These are phyloP conservation scores for Alentia gelatinosa DNA, from an alignment of 2,888 invertebrate species.

Conservation along the genomic window DNA sequence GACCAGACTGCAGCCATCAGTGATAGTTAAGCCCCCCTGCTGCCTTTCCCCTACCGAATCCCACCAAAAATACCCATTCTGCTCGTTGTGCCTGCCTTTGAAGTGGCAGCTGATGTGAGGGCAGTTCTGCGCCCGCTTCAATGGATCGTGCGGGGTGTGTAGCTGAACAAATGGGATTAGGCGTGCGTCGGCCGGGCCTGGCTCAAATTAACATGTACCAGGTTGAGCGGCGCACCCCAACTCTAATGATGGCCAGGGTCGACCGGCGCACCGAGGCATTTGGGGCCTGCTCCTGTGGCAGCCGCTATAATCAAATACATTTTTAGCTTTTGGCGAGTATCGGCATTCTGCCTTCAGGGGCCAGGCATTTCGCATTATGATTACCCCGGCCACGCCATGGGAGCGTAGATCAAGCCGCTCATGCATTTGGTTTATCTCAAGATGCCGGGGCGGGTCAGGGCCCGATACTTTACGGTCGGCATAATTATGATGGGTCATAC, in stretches of 20 bases:
- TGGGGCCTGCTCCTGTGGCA: not conserved
- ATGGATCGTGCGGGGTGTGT: slow-evolving; percentile 37
- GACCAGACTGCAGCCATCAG: not conserved
- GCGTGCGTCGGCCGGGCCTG: not conserved
- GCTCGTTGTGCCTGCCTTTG: slow-evolving; percentile 27
- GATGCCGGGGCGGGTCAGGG: slow-evolving; percentile 24
- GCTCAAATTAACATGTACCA: slow-evolving; percentile 54
- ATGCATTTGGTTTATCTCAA: slow-evolving; percentile 54
- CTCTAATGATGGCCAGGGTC: slow-evolving; percentile 22
- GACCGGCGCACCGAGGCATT: not conserved
- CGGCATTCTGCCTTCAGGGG: not conserved
- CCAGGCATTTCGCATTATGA: slow-evolving; percentile 45
- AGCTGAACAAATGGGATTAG: slow-evolving; percentile 50
- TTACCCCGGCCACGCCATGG: slow-evolving; percentile 43
- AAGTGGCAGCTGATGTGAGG: slow-evolving; percentile 25
- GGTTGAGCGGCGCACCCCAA: not conserved
- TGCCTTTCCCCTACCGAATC: not conserved
- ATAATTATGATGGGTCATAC: slow-evolving; percentile 50
- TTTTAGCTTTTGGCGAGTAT: slow-evolving; percentile 40
- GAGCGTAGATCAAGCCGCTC: slow-evolving; percentile 53
- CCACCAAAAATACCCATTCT: slow-evolving; percentile 15
- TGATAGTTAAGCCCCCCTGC: not conserved
- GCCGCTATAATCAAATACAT: slow-evolving; percentile 38
- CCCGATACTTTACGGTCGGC: slow-evolving; percentile 47
- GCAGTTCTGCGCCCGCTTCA: not conserved